phyloP scores from a whole-genome alignment of 2,797 vertebrate genomes.

The Parotocinclus haroldoi region DNA sequence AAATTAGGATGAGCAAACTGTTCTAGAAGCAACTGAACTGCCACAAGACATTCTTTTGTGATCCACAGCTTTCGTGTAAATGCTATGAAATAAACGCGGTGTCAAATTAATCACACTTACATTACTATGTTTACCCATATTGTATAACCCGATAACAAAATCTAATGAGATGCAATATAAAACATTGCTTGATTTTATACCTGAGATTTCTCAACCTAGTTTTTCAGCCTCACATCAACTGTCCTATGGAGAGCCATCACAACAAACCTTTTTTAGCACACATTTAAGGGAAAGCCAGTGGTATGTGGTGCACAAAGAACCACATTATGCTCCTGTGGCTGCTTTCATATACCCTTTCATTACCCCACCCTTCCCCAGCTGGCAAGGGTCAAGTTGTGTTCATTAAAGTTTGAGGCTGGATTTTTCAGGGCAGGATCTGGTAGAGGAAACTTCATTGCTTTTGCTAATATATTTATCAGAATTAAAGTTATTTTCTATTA shows the following conservation, averaged over 20 bases:
- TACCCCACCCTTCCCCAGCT: conserved; percentile 53
- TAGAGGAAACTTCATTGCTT: conserved; percentile 11
- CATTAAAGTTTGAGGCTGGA: conserved; percentile 51
- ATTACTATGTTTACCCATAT: too few species aligned
- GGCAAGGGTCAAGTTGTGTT: conserved; percentile 47
- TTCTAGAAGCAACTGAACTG: too few species aligned
- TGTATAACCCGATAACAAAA: too few species aligned
- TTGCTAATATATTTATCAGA: too few species aligned
- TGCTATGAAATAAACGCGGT: too few species aligned
- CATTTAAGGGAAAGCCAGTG: conserved; percentile 45
- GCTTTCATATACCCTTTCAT: conserved; percentile 37
- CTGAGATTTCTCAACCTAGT: not conserved
- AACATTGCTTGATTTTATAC: too few species aligned
- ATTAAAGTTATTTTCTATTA: too few species aligned
- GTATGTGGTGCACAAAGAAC: conserved; percentile 52
- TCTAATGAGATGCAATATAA: too few species aligned
- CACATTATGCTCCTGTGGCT: conserved; percentile 48
- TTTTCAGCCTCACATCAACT: conserved; percentile 30
- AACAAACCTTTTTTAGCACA: conserved; percentile 33
- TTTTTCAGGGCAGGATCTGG: conserved; percentile 27
- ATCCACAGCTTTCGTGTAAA: too few species aligned
- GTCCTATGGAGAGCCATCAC: conserved; percentile 29
- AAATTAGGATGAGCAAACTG: too few species aligned
- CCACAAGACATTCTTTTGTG: too few species aligned
- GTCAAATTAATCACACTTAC: too few species aligned